A percentile compares a stretch with the other conserved stretches of the same genome.
phyloP scores from a whole-genome alignment of 53 echinoderm and acorn worm genomes.

The Hippasteria phrygiana region DNA sequence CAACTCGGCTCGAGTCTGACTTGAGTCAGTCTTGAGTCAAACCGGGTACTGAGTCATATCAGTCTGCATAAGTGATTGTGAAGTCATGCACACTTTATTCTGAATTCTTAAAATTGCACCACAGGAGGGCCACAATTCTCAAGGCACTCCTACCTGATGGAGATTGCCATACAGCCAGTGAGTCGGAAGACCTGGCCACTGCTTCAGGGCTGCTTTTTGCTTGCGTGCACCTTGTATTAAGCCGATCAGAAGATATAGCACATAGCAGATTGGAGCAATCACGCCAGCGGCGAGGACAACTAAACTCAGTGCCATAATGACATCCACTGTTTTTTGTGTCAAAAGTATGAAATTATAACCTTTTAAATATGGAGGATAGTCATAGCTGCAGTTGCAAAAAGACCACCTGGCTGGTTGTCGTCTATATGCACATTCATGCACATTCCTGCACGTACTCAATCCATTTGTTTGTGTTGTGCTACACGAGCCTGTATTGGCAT shows the following conservation, averaged over 20 bases:
- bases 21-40: too few relatives aligned
- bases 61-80: neutral
- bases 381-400: too few relatives aligned
- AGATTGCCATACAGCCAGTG: slow-evolving; percentile 73
- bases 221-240: slow-evolving; percentile 3
- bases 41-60: too few relatives aligned
- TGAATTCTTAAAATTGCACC: neutral
- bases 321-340: too few relatives aligned
- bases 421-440: too few relatives aligned
- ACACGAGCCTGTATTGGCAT: too few relatives aligned
- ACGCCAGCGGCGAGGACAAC: neutral
- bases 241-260: neutral
- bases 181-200: slow-evolving; percentile 61
- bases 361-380: too few relatives aligned
- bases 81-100: neutral
- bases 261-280: slow-evolving; percentile 3
- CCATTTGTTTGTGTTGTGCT: too few relatives aligned
- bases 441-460: too few relatives aligned
- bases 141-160: slow-evolving; percentile 20
- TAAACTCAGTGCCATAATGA: neutral
- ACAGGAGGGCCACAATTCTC: neutral
- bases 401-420: too few relatives aligned
- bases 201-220: neutral
- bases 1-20: too few relatives aligned
- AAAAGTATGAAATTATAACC: too few relatives aligned